These are phyloP conservation scores for Lepilemur septentrionalis DNA, from an alignment of 2,797 vertebrate species.

Conservation along the genomic window DNA sequence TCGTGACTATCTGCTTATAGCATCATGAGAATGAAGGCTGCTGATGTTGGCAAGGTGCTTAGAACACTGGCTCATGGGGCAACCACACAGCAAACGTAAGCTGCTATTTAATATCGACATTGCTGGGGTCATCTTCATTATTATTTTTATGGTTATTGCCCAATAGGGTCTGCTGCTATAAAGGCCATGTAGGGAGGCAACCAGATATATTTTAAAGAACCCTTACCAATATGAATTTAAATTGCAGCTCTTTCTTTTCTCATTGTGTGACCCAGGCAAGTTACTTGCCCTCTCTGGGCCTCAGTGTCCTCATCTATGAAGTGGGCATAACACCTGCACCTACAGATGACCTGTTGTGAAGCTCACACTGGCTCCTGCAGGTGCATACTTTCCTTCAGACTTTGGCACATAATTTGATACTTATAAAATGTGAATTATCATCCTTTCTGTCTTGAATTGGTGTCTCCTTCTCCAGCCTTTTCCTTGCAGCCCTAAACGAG, in stretches of 20 bases:
- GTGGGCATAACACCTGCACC: background rate
- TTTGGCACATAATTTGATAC: background rate
- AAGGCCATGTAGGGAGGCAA: background rate
- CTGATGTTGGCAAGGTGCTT: accelerated
- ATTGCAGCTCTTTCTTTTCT: background rate
- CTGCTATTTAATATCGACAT: too few species aligned
- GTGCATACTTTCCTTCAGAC: background rate
- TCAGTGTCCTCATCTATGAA: background rate
- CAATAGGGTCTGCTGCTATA: background rate
- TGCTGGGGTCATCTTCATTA: background rate
- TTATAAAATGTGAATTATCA: background rate
- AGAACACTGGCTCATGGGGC: accelerated
- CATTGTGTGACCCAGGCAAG: background rate
- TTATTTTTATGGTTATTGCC: background rate
- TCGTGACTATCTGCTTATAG: background rate
- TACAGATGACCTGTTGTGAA: background rate
- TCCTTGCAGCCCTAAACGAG: background rate
- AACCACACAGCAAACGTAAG: accelerated
- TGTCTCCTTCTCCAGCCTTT: too few species aligned
- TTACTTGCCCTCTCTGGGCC: background rate
- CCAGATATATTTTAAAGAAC: background rate
- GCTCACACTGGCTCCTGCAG: background rate
- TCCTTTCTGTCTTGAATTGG: background rate
- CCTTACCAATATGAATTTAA: background rate
- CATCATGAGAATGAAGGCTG: background rate